Evolutionary conservation across 2,113 vertebrate genomes (phyloP).

Genomic region (Glareola pratincola): DNA sequence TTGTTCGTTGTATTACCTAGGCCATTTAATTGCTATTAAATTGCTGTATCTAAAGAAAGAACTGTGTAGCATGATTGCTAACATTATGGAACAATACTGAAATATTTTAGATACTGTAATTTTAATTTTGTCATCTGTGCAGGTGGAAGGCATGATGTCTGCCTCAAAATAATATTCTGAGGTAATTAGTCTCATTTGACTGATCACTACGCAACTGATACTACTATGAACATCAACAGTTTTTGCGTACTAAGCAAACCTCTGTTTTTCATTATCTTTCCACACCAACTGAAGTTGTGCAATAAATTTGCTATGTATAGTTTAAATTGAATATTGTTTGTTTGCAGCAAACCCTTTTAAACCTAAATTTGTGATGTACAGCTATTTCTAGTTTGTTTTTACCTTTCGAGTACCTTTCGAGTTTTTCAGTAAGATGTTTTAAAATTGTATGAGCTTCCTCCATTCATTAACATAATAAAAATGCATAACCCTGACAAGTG

Average conservation of each 20-base stretch:
- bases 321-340: background rate
- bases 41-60: background rate
- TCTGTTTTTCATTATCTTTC: background rate
- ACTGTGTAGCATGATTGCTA: background rate
- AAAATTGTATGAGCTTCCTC: conserved; percentile 22
- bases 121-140: background rate
- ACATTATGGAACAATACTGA: background rate
- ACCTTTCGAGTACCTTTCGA: no score
- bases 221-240: background rate
- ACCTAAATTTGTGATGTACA: background rate
- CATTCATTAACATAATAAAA: conserved; percentile 34
- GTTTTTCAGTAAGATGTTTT: conserved; percentile 5
- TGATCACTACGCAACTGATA: background rate
- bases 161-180: background rate
- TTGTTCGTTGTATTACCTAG: background rate
- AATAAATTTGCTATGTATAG: background rate
- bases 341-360: background rate
- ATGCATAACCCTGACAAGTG: background rate
- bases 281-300: background rate
- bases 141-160: background rate
- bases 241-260: background rate
- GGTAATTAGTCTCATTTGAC: background rate
- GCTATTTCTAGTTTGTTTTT: background rate
- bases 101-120: background rate
- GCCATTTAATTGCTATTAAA: background rate